phyloP scores from a whole-genome alignment of 2,888 invertebrate genomes.

The Thecocarcelia acutangulata region DNA sequence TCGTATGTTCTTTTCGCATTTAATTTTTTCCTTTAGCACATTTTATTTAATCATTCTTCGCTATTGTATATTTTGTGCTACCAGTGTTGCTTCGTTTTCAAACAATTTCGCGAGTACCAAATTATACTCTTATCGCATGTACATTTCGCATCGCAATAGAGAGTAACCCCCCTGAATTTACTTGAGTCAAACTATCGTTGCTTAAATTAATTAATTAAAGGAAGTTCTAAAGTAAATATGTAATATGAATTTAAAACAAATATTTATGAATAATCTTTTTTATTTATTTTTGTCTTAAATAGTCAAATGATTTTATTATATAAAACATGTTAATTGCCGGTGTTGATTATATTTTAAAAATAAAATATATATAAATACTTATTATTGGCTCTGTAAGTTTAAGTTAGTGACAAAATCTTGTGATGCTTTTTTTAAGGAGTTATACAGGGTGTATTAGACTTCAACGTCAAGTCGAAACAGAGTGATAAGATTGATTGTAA shows the following conservation, averaged over 20 bases:
- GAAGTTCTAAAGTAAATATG: not conserved
- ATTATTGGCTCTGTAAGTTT: constrained; percentile 1
- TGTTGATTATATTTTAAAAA: constrained; percentile 3
- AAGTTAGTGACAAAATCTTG: constrained; percentile 5
- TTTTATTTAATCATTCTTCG: no score
- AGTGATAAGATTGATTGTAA: no score
- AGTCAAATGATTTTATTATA: constrained; percentile 13
- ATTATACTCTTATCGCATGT: no score
- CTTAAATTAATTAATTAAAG: constrained; percentile 17
- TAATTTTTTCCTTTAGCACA: no score
- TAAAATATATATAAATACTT: not conserved
- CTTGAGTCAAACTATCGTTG: not conserved
- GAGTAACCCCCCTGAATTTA: no score
- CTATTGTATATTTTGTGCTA: no score
- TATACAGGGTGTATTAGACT: no score
- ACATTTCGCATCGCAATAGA: no score
- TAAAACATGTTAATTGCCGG: not conserved
- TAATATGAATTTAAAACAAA: no score
- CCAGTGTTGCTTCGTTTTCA: no score
- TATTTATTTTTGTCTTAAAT: not conserved
- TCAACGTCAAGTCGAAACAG: no score
- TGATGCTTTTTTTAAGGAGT: constrained; percentile 1
- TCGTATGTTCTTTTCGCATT: constrained; percentile 2
- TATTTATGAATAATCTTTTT: constrained; percentile 7
- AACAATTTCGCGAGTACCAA: no score